These are phyloP conservation scores for Aphis gossypii DNA, from an alignment of 1,140 invertebrate genomes.

Conservation along the genomic window DNA sequence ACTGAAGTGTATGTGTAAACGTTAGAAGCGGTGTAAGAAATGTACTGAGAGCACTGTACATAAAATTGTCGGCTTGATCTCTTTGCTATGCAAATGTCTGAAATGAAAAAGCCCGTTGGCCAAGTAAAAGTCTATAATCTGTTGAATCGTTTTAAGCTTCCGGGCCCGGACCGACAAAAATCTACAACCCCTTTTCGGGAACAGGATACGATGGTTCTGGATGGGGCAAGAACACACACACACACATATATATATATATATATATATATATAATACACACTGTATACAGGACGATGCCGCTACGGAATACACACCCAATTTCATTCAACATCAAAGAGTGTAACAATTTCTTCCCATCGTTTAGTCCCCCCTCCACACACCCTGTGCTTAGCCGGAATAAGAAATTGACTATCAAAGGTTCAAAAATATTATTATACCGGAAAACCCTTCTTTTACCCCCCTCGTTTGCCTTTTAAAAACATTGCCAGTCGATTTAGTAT, in stretches of 20 bases:
- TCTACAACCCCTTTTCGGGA: constrained; percentile 30
- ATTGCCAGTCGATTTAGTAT: constrained; percentile 30
- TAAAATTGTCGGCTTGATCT: background rate
- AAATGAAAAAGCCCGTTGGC: constrained; percentile 44
- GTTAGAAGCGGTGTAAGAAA: background rate
- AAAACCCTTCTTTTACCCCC: background rate
- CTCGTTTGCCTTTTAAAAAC: background rate
- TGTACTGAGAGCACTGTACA: background rate
- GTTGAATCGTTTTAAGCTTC: constrained; percentile 43
- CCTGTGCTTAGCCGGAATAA: background rate
- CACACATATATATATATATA: too few species aligned
- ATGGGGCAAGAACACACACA: background rate
- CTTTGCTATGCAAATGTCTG: constrained; percentile 44
- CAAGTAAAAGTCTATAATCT: constrained; percentile 45
- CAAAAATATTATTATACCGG: constrained; percentile 37
- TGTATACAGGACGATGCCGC: background rate
- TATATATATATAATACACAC: background rate
- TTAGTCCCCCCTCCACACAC: background rate
- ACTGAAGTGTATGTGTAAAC: background rate
- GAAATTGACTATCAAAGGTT: constrained; percentile 47
- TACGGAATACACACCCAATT: background rate
- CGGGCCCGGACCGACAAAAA: constrained; percentile 7
- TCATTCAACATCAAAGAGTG: constrained; percentile 22
- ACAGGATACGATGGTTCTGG: background rate
- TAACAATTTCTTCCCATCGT: constrained; percentile 14